These are phyloP conservation scores for Neopelma chrysocephalum DNA, from an alignment of 2,797 vertebrate genomes.

Conservation along the genomic window DNA sequence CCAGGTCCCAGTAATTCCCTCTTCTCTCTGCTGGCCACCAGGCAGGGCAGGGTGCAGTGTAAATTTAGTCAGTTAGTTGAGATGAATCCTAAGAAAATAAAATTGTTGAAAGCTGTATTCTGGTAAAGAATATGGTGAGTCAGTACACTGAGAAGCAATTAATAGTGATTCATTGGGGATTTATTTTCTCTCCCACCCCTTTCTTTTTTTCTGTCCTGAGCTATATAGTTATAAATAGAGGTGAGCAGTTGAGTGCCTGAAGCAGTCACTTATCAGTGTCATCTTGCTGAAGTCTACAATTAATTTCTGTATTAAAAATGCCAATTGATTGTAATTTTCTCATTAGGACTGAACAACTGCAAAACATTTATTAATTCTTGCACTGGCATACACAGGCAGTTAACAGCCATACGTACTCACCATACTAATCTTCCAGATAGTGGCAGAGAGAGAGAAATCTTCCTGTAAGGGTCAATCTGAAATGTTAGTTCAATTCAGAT, in stretches of 20 bases:
- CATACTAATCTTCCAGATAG: neutral
- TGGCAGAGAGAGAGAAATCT: neutral
- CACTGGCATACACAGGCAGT: neutral
- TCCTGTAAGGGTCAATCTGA: neutral
- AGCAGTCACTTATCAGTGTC: constrained; percentile 18
- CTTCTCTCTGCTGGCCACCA: neutral
- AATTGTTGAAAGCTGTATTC: neutral
- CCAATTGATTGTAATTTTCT: neutral
- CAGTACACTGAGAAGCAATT: neutral
- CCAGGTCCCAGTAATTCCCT: neutral
- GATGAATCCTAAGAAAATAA: neutral
- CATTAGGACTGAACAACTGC: neutral
- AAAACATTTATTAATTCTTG: neutral
- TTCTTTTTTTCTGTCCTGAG: neutral
- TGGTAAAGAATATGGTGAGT: neutral
- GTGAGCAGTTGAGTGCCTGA: neutral
- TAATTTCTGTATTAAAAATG: constrained; percentile 26
- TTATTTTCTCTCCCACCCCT: neutral
- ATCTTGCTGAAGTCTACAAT: neutral
- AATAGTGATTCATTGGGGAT: neutral
- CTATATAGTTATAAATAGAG: constrained; percentile 15
- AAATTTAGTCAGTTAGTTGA: neutral
- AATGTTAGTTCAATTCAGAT: neutral
- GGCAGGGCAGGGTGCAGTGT: neutral
- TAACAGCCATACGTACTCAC: neutral